Evolutionary conservation across 64 coral and sea anemone species (phyloP).

Genomic region (Dendrophyllia cribrosa): DNA sequence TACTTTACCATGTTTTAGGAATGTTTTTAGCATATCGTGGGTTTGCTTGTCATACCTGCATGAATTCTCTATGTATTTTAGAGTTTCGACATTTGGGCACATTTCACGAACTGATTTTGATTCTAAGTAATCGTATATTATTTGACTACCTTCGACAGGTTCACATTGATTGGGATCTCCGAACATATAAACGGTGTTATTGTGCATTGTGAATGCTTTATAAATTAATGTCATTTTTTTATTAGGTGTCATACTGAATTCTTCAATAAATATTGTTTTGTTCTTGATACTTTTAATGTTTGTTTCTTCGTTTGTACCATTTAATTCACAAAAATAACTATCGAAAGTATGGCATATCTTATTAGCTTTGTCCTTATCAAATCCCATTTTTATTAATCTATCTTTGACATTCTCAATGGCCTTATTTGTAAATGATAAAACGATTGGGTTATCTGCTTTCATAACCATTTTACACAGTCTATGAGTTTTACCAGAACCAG

Average conservation of each 20-base stretch:
- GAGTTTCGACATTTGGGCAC: background rate
- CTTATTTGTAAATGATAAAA: no score
- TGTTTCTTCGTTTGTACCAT: background rate
- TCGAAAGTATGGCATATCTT: constrained; percentile 46
- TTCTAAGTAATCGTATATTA: background rate
- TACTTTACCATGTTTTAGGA: constrained; percentile 34
- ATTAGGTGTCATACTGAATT: constrained; percentile 45
- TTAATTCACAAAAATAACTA: constrained; percentile 27
- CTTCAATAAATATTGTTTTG: constrained; percentile 57
- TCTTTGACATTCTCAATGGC: no score
- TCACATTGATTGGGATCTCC: background rate
- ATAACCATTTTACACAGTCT: constrained; percentile 34
- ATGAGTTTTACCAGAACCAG: constrained; percentile 11
- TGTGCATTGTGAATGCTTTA: background rate
- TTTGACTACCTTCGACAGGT: background rate
- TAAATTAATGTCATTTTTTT: constrained; percentile 13
- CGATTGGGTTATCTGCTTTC: background rate
- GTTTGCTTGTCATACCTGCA: constrained; percentile 2
- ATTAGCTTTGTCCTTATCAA: no score
- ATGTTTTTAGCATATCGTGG: background rate
- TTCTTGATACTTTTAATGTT: background rate
- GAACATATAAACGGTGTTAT: constrained; percentile 9
- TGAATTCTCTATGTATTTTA: background rate
- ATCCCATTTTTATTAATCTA: no score
- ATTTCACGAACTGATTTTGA: background rate